Evolutionary conservation across 2,888 invertebrate species (phyloP), one percentile per base, ranked within the genome.

Genomic region (Lomographa bimaculata): DNA sequence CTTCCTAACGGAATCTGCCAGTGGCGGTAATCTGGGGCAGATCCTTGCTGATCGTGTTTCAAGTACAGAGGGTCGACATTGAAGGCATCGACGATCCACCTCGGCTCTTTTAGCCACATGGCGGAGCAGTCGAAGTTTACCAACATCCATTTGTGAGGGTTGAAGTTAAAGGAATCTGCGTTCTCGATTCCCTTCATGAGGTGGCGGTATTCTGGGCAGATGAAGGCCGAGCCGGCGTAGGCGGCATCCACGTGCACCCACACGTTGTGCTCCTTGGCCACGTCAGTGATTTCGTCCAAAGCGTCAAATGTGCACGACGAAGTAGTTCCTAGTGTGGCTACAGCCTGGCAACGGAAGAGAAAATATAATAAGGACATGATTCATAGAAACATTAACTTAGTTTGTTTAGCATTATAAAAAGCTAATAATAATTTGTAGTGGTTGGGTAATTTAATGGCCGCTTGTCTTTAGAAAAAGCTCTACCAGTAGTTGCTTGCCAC

Each of bases 71-170:
- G 99, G 80, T 99, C 98, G 0, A 99, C 98, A 57, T 98, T 98
- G 79, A 99, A 96, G 0, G 99, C 98, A 63, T 97, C 95, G 0
- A 98, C 95, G 36, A 99, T 92, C 91, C 96, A 95, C 28, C 94
- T 92, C 48, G 96, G 96, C 67, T 96, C 93, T 65, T 96, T 96
- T 2, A 97, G 89, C 99, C 99, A 99, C 96, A 99, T 95, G 0
- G 98, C 94, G 5, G 99, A 99, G 73, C 99, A 99, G 80, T 99
- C 99, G 64, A 99, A 99, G 79, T 98, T 99, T n/a, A 99, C 97
- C 55, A 99, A 81, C 92, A 99, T 90, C 99, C 99, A 99, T 83
- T 99, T 99, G 81, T 99, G 99, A 0, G 99, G 99, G 76, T 99
- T 99, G 71, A 99, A 98, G 80, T 99, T 98, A 78, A 99, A 98